phyloP scores from a whole-genome alignment of 2,113 vertebrate species.

The Trematomus loennbergii region DNA sequence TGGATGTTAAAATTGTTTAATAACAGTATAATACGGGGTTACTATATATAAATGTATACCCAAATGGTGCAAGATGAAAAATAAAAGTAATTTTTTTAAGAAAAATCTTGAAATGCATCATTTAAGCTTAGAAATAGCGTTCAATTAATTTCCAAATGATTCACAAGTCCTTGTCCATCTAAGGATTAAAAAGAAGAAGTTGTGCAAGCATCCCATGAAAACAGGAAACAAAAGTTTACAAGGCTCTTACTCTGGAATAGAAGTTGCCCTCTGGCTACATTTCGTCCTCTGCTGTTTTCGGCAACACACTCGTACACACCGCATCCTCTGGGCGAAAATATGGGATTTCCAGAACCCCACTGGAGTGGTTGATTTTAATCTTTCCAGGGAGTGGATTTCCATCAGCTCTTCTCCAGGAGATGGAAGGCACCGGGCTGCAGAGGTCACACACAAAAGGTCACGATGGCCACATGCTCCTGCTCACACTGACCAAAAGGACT shows the following conservation, averaged over 20 bases:
- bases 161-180: too few species aligned
- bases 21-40: too few species aligned
- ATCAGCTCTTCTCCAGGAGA: conserved; percentile 90
- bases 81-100: too few species aligned
- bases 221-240: neutral
- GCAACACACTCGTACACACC: conserved; percentile 88
- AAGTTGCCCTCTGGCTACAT: conserved; percentile 87
- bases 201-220: neutral
- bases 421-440: conserved; percentile 89
- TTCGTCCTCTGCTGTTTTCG: conserved; percentile 87
- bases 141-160: too few species aligned
- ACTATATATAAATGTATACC: too few species aligned
- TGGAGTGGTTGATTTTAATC: conserved; percentile 84
- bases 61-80: too few species aligned
- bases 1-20: too few species aligned
- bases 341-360: conserved; percentile 89
- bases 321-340: conserved; percentile 89
- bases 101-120: too few species aligned
- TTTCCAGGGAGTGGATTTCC: conserved; percentile 87
- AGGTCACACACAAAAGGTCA: conserved; percentile 72
- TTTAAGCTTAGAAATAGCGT: too few species aligned
- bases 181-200: neutral
- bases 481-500: conserved; percentile 5
- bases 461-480: conserved; percentile 39
- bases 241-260: conserved; percentile 86